Evolutionary conservation across 2,113 vertebrate species (phyloP).

Genomic region (Cnemophilus loriae): DNA sequence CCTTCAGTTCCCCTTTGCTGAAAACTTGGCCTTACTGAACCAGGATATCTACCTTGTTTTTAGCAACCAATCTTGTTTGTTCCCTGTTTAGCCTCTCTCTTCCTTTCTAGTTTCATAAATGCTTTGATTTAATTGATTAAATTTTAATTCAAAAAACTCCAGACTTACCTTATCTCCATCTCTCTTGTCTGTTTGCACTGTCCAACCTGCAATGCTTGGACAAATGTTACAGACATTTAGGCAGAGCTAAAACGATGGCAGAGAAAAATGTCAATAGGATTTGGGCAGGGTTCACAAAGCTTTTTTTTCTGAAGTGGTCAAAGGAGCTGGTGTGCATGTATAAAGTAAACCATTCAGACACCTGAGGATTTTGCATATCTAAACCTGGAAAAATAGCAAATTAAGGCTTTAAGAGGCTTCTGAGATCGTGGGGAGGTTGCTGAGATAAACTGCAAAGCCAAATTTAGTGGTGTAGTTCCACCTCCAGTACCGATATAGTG

Average conservation of each 20-base stretch:
- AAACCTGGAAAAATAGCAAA: not conserved
- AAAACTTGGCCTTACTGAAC: not conserved
- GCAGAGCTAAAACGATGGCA: not conserved
- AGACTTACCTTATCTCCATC: not conserved
- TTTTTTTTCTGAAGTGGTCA: not conserved
- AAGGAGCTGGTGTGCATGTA: rapidly evolving
- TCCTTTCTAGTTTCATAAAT: not conserved
- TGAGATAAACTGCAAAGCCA: not conserved
- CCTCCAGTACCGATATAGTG: not conserved
- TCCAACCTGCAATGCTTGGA: not conserved
- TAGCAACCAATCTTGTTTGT: not conserved
- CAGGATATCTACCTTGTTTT: not conserved
- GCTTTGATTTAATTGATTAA: not conserved
- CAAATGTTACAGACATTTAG: not conserved
- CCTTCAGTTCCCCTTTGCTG: not conserved
- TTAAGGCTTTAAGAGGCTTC: not conserved
- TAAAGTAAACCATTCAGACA: not conserved
- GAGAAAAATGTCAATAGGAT: not conserved
- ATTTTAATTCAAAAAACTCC: not conserved
- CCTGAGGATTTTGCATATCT: not conserved
- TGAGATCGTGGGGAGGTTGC: not conserved
- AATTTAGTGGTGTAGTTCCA: not conserved
- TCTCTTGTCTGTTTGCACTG: not conserved
- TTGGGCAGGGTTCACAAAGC: not conserved
- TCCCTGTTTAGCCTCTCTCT: not conserved